Percentiles rank a stretch among this genome's conserved stretches.
These are phyloP conservation scores for Drosophila takahashii DNA, from an alignment of 1,140 invertebrate species.

Conservation along the genomic window DNA sequence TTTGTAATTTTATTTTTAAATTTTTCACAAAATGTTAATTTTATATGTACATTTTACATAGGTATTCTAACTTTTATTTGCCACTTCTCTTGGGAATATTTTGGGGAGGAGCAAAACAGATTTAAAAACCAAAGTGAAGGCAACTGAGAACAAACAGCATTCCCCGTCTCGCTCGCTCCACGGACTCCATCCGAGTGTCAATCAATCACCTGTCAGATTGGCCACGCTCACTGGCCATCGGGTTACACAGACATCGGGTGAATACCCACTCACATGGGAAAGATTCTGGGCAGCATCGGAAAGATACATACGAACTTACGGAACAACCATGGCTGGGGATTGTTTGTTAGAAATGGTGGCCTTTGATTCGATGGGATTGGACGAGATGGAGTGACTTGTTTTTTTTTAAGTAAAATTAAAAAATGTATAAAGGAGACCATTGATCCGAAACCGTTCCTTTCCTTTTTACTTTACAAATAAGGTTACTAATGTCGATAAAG, in stretches of 20 bases:
- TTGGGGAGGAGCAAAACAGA: slow-evolving; percentile 43
- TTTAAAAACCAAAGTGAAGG: slow-evolving; percentile 11
- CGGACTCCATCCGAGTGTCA: slow-evolving; percentile 57
- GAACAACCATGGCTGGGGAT: slow-evolving; percentile 10
- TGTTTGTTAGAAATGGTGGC: slow-evolving; percentile 24
- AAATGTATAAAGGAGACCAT: background rate
- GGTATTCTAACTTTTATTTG: background rate
- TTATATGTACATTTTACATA: too few species aligned
- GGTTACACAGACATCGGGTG: slow-evolving; percentile 12
- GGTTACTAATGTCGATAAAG: too few species aligned
- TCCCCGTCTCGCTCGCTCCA: slow-evolving; percentile 43
- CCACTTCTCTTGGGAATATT: slow-evolving; percentile 2
- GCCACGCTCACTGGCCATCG: slow-evolving; percentile 63
- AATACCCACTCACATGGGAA: slow-evolving; percentile 22
- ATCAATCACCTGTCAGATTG: slow-evolving; percentile 81
- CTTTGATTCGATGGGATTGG: slow-evolving; percentile 6
- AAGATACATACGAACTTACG: slow-evolving; percentile 16
- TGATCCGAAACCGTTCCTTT: background rate
- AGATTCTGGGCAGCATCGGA: slow-evolving; percentile 13
- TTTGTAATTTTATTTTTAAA: too few species aligned
- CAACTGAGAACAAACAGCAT: slow-evolving; percentile 5
- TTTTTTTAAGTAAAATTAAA: background rate
- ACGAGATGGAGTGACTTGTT: background rate
- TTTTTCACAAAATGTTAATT: background rate
- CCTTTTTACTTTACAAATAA: too few species aligned